Conservation (phyloP, 2,113 vertebrate genomes). For the Actinemys pallida region DNA sequence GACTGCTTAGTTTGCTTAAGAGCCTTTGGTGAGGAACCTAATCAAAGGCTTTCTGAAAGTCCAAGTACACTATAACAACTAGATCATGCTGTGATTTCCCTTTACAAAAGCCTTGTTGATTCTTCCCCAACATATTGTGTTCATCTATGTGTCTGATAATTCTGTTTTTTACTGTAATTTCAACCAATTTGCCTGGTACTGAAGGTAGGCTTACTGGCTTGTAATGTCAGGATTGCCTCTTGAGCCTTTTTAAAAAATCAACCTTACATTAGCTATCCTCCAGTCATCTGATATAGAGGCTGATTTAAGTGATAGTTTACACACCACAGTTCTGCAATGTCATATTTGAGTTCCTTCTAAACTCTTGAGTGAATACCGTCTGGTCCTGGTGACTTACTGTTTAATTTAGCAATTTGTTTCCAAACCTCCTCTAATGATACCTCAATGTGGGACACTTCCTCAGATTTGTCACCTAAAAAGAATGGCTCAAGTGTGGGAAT, state of each 20-base stretch:
- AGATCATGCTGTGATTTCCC: not conserved
- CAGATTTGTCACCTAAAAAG: too few relatives aligned
- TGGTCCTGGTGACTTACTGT: too few relatives aligned
- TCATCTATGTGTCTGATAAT: not conserved
- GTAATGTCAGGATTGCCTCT: not conserved
- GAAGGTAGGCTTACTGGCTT: not conserved
- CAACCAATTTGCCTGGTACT: not conserved
- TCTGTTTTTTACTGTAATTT: not conserved
- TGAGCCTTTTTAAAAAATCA: not conserved
- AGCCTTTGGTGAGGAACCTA: too few relatives aligned
- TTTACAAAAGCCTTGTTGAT: not conserved
- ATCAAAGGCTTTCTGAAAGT: too few relatives aligned
- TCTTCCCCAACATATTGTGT: not conserved
- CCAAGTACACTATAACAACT: not conserved
- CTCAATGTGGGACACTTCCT: too few relatives aligned
- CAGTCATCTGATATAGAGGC: not conserved
- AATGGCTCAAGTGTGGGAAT: too few relatives aligned
- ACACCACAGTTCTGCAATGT: not conserved
- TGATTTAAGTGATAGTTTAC: not conserved
- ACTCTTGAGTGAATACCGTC: too few relatives aligned
- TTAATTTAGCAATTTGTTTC: too few relatives aligned
- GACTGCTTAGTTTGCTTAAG: too few relatives aligned
- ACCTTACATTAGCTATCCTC: not conserved
- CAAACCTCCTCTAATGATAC: too few relatives aligned
- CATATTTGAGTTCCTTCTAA: too few relatives aligned